Evolutionary conservation across 2,113 vertebrate genomes (phyloP).

Genomic region (Hipposideros armiger): DNA sequence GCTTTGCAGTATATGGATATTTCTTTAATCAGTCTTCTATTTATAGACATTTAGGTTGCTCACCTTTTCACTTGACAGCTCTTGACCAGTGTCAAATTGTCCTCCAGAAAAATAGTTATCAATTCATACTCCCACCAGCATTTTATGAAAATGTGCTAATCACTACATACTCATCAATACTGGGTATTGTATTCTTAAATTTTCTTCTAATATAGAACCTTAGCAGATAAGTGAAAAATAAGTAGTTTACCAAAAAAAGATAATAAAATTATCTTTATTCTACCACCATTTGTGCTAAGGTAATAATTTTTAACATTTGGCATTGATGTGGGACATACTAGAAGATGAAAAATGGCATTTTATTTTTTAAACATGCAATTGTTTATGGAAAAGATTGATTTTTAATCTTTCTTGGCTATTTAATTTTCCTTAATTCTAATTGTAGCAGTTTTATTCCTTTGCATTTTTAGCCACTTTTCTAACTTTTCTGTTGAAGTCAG

Average conservation of each 20-base stretch:
- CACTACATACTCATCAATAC: background rate
- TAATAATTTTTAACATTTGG: background rate
- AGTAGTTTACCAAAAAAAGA: background rate
- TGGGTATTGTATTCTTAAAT: background rate
- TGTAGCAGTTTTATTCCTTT: background rate
- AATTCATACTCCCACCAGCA: background rate
- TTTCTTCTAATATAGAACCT: background rate
- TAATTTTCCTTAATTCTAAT: background rate
- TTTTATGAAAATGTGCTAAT: background rate
- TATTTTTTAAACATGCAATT: background rate
- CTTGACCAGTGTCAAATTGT: background rate
- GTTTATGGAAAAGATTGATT: background rate
- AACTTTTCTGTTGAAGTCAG: no score
- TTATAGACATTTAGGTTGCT: constrained; percentile 11
- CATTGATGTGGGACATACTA: background rate
- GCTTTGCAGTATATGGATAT: background rate
- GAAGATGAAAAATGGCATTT: background rate
- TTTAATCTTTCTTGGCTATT: background rate
- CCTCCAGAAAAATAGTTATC: background rate
- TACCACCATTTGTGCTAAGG: background rate
- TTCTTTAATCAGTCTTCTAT: background rate
- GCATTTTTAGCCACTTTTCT: background rate
- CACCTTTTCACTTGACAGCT: background rate
- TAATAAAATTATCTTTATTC: background rate
- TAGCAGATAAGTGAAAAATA: background rate